Base-by-base conservation (phyloP, 2,888 invertebrate species). In the Pristionchus fissidentatus region DNA sequence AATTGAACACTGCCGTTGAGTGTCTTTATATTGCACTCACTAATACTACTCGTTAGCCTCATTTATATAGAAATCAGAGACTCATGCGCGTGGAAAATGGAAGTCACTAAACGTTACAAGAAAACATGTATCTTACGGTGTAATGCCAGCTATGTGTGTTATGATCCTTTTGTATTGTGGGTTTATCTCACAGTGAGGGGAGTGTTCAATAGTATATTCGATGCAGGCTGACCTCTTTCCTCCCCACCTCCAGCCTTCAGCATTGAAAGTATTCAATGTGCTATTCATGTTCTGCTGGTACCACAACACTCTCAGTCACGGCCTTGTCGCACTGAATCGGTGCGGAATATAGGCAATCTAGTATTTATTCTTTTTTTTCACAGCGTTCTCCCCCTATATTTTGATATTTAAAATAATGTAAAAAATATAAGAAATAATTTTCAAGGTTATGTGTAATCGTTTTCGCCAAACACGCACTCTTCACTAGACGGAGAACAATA, bases 401-500 rank as follows among this genome's bases (percentile, higher is more conserved):
- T 29, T 15, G 13, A 29, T 29, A 29, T 26, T 62, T 15, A 32
- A 19, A 10, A 10, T 3, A 29, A 19, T 8, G 2, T 38, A 38
- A 66, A n/a, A n/a, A n/a, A n/a, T n/a, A n/a, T 15, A 38, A 15
- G 66, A 62, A 35, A 2, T 2, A 13, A 62, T 3, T 32, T 66
- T 66, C 19, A n/a, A 66, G 62, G 2, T 1, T 66, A 8, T 66
- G 1, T 3, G 29, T 66, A 38, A 66, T 66, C 7, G 62, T 66
- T 38, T 66, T 66, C 62, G 35, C 26, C 5, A 32, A 38, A 7
- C 5, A 22, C 1, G 22, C 26, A 38, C 1, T 66, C 46, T 73
- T 73, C 46, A 73, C 73, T 73, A 41, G 73, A 8, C 38, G 43
- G 73, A 73, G 43, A 73, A 73, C 73, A 0, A 73, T 73, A 10